Evolutionary conservation across 2,797 vertebrate species (phyloP), one percentile per base, ranked within the genome.

Genomic region (Anabacerthia variegaticeps): DNA sequence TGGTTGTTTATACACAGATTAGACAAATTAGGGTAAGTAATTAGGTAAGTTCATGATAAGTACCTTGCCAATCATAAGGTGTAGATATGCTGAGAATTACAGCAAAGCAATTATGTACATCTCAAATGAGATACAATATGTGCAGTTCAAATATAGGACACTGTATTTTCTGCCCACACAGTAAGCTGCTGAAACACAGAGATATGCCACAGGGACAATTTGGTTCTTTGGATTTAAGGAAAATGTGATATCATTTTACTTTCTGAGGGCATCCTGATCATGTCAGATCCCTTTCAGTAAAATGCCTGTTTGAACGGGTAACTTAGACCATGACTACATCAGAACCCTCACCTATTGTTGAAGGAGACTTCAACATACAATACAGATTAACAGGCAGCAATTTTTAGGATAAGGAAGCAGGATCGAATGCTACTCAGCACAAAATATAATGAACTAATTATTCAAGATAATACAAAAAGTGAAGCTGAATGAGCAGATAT

Each of bases 1-100:
- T 71, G n/a, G 16, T 4, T 89, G 84, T 23, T 58, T 46, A 85
- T 82, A 69, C 6, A 54, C 30, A 66, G 43, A 84, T 59, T 59
- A 94, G 44, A 66, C 77, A 80, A 93, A 93, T 79, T 82, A 85
- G 65, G 67, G 58, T 27, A 54, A 54, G 52, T 92, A 85, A 92
- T 69, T 69, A 79, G 36, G 7, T 34, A 78, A 68, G 1, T 44
- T 62, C 79, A 28, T n/a, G 49, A 48, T 32, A 69, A 77, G 27
- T 32, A 51, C 36, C 69, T 91, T 84, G 59, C 44, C 22, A 51
- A 9, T 16, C 46, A 18, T 34, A n/a, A 66, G 8, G n/a, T 39
- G 12, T 18, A 73, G 54, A 14, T 39, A 36, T 7, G 16, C 19
- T 49, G 69, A 36, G 34, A 59, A 63, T 16, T 28, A 59, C 39